Evolutionary conservation across 2,113 vertebrate species (phyloP), one percentile per base, ranked within the genome.

Genomic region (Sarotherodon lohbergeri): DNA sequence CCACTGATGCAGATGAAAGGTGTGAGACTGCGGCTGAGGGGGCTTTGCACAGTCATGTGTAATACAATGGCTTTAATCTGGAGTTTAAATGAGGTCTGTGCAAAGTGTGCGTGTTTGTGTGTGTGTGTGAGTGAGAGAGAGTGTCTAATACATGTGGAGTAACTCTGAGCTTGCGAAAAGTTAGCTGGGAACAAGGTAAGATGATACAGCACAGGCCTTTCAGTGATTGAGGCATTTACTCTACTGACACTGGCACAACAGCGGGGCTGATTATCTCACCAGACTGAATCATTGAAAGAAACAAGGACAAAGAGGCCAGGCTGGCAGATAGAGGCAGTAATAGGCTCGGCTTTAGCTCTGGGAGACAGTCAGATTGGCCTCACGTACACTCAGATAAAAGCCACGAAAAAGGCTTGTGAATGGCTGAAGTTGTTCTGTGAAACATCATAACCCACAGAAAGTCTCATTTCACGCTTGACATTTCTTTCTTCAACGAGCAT

Each of bases 181-280:
- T 81, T 41, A 78, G 39, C 22, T 85, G 88, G 85, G 89, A 90
- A 85, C 82, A 11, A 66, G 48, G 85, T 90, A 90, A 87, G 85
- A 27, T 24, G 85, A 93, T 71, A 89, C 36, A 50, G 56, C 50
- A 17, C 6, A 83, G 46, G 80, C 19, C 61, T 71, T 84, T 66
- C 50, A 17, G 22, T 19, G 61, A 76, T 19, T 3, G 79, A 83
- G 52, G 73, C 52, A 24, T 85, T 86, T 81, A 80, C 46, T 52
- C 52, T 81, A 41, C 54, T 3, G 46, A 61, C 82, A 63, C 32
- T 6, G 32, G 50, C n/a, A 61, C 82, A 68, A 27, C 91, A 80
- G 73, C n/a, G 5, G 66, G 39, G 52, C 78, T 48, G 83, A 89
- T 76, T 80, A 92, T 68, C 71, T 88, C 81, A 68, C 66, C 39